Conservation (phyloP, 2,113 vertebrate species). For the Halcyon malimbica region DNA sequence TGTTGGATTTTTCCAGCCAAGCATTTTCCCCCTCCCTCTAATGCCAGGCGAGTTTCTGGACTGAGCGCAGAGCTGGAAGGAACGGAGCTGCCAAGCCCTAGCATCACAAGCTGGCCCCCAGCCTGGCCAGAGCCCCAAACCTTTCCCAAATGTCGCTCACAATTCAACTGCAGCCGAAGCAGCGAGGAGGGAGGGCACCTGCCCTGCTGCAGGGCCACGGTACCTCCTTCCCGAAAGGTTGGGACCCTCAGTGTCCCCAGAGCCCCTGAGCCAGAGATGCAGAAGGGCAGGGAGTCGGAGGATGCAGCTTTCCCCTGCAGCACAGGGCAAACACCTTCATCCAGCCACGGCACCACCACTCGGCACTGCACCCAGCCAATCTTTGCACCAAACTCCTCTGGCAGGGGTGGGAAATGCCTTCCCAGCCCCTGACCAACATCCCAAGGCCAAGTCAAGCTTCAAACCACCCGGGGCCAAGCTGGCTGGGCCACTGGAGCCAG, state of each 20-base stretch:
- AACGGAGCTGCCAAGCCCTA: not conserved
- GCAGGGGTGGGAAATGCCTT: not conserved
- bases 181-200: not conserved
- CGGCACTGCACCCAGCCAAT: not conserved
- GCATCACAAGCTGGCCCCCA: slow-evolving; percentile 31
- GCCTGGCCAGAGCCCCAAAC: not conserved
- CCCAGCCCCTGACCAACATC: not conserved
- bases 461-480: not conserved
- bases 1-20: slow-evolving; percentile 44
- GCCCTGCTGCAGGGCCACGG: not conserved
- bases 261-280: not conserved
- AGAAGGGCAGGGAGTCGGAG: not conserved
- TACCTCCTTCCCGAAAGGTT: accelerated
- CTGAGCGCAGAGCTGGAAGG: slow-evolving; percentile 28
- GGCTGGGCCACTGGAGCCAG: not conserved
- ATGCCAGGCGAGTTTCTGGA: slow-evolving; percentile 28
- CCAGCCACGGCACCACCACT: not conserved
- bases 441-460: not conserved
- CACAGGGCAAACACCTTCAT: not conserved
- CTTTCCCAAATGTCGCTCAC: slow-evolving; percentile 1
- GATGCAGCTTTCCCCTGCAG: not conserved
- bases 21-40: slow-evolving; percentile 18
- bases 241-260: not conserved
- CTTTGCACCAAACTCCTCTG: not conserved
- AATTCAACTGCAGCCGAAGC: not conserved